These are phyloP conservation scores for Drosophila kurseongensis DNA, from an alignment of 1,140 invertebrate genomes.

Conservation along the genomic window DNA sequence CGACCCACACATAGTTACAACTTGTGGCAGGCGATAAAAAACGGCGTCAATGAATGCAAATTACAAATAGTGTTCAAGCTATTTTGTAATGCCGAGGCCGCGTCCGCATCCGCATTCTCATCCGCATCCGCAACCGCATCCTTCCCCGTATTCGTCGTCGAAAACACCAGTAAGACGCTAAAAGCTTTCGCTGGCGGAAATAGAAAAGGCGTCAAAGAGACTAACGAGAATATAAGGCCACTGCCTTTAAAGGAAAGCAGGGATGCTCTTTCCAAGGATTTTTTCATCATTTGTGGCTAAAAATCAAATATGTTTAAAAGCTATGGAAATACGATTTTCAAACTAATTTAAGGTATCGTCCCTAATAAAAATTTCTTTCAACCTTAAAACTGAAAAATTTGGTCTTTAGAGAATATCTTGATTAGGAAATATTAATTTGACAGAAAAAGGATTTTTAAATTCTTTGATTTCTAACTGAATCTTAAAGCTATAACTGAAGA, in stretches of 20 bases:
- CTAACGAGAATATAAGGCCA: conserved; percentile 28
- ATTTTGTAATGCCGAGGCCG: conserved; percentile 71
- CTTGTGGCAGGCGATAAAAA: conserved; percentile 62
- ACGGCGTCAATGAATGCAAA: conserved; percentile 78
- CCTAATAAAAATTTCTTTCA: too few relatives aligned
- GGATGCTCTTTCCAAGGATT: conserved; percentile 25
- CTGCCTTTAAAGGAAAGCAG: conserved; percentile 23
- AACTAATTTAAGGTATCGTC: too few relatives aligned
- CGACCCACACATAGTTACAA: conserved; percentile 27
- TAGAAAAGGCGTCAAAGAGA: conserved; percentile 44
- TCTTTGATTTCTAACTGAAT: too few relatives aligned
- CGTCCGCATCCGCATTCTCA: conserved; percentile 31
- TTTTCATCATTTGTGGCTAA: too few relatives aligned
- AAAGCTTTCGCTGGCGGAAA: conserved; percentile 63
- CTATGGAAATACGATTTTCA: too few relatives aligned
- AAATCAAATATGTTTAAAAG: too few relatives aligned
- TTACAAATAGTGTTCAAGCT: conserved; percentile 71
- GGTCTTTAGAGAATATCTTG: too few relatives aligned
- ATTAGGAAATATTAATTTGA: too few relatives aligned
- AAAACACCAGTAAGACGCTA: conserved; percentile 56
- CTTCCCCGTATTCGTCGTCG: conserved; percentile 19
- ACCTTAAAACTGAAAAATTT: too few relatives aligned
- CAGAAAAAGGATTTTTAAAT: too few relatives aligned
- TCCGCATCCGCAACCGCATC: conserved; percentile 26
- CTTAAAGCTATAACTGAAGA: too few relatives aligned